Base-by-base conservation (phyloP, 2,888 invertebrate genomes). In the Elmis aenea region DNA sequence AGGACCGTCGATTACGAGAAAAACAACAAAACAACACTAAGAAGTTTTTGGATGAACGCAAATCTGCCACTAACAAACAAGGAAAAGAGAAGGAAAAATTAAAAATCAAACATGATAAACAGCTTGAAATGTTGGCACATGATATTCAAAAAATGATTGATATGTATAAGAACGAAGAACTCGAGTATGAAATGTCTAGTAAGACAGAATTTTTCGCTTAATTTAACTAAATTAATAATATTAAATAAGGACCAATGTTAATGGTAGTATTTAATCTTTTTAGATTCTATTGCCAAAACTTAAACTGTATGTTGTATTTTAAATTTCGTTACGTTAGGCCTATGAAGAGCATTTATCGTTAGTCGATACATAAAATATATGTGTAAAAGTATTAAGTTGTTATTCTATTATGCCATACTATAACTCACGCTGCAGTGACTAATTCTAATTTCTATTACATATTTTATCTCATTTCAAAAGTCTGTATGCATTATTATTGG, bases 1-100 rank as follows among this genome's bases (percentile, higher is more conserved):
- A 93, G 57, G 99, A 99, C 64, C 79, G 95, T 24, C 77, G 95
- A 25, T 75, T 95, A 36, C 75, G 90, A 14, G 94, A 97, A 69
- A 92, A 96, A 67, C 94, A 95, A 58, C 93, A 95, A 63, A 96
- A 95, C 66, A 96, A 96, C 66, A 94, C 93, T 33, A 96, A 96
- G 69, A 89, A 91, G 59, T 97, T 97, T 63, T 84, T 95, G 75
- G 96, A 97, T 53, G 96, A 97, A 68, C 77, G 92, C 38, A 91
- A 86, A 76, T 81, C 79, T 44, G 84, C 85, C 32, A 83, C 84
- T 36, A 88, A 92, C 61, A 91, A 94, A 58, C 94, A 94, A 58
- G 83, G 81, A 38, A 84, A 92, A 48, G 92, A 95, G 64, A 88
- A 85, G 65, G 93, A 94, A 50, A 91, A 94, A 66, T 72, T 97